These are phyloP conservation scores for Artibeus lituratus DNA, from an alignment of 2,797 vertebrate species.

Conservation along the genomic window DNA sequence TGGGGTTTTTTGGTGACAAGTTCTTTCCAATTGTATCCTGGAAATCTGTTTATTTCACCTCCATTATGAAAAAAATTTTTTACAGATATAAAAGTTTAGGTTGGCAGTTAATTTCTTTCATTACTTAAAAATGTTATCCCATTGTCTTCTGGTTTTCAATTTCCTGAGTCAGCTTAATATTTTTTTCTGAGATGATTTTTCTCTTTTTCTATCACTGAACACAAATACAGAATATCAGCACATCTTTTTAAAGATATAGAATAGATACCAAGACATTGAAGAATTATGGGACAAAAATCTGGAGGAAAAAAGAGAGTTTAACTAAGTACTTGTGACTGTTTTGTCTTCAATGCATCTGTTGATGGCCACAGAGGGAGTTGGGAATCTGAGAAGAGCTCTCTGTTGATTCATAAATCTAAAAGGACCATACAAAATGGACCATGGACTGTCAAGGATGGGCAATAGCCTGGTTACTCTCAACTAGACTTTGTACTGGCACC, in stretches of 20 bases:
- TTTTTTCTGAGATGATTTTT: constrained; percentile 20
- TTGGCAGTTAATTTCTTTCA: not conserved
- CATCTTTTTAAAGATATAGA: not conserved
- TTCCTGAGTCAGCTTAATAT: not conserved
- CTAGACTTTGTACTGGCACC: not conserved
- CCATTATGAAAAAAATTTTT: not conserved
- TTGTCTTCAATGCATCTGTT: not conserved
- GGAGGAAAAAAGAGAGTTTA: not conserved
- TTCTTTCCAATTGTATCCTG: not conserved
- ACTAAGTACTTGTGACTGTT: not conserved
- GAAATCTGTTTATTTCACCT: not conserved
- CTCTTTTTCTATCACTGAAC: not conserved
- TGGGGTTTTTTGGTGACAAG: not conserved
- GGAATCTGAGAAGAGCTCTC: not conserved
- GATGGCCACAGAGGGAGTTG: not conserved
- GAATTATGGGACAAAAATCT: not conserved
- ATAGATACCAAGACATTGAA: not conserved
- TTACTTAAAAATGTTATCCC: not conserved
- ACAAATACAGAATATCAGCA: not conserved
- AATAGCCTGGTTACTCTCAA: not conserved
- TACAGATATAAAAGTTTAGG: not conserved
- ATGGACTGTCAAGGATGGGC: not conserved
- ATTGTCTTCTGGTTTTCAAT: not conserved
- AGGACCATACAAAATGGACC: not conserved
- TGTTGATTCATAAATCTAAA: not conserved